Percentiles rank a stretch among this genome's conserved stretches.
phyloP scores from a whole-genome alignment of 1,140 invertebrate genomes.

The Drosophila carrolli region DNA sequence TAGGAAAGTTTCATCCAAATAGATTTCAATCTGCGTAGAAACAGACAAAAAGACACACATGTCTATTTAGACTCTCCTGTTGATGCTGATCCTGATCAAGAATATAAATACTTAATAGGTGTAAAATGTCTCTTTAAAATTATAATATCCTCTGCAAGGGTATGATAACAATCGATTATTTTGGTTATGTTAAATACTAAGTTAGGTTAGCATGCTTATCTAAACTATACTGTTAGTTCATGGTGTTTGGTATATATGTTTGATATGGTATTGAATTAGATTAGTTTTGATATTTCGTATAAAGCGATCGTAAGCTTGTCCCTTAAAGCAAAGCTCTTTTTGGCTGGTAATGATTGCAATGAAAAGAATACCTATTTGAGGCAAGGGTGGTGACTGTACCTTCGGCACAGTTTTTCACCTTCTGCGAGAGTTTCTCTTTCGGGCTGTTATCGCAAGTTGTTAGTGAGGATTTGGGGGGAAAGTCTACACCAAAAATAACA shows the following conservation, averaged over 20 bases:
- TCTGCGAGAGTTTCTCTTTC: conserved; percentile 3
- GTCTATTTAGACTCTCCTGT: too few species aligned
- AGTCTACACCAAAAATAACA: conserved; percentile 38
- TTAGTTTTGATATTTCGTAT: conserved; percentile 24
- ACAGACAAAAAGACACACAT: too few species aligned
- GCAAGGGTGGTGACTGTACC: conserved; percentile 7
- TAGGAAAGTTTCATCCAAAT: too few species aligned
- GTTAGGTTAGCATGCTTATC: conserved; percentile 19
- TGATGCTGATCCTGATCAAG: too few species aligned
- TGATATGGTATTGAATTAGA: conserved; percentile 12
- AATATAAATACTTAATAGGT: too few species aligned
- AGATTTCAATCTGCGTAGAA: too few species aligned
- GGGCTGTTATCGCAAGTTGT: conserved; percentile 33
- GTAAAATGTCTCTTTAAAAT: too few species aligned
- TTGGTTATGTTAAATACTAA: neutral
- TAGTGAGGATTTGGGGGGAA: conserved; percentile 11
- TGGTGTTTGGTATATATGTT: conserved; percentile 20
- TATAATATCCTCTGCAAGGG: too few species aligned
- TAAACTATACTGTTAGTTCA: conserved; percentile 2
- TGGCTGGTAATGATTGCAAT: conserved; percentile 25
- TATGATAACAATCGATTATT: neutral
- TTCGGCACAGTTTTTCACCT: conserved; percentile 9
- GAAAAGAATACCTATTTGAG: conserved; percentile 34
- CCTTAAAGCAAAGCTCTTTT: conserved; percentile 66
- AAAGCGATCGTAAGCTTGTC: conserved; percentile 71